phyloP scores from a whole-genome alignment of 2,797 vertebrate species.

The Xerus rutilus region DNA sequence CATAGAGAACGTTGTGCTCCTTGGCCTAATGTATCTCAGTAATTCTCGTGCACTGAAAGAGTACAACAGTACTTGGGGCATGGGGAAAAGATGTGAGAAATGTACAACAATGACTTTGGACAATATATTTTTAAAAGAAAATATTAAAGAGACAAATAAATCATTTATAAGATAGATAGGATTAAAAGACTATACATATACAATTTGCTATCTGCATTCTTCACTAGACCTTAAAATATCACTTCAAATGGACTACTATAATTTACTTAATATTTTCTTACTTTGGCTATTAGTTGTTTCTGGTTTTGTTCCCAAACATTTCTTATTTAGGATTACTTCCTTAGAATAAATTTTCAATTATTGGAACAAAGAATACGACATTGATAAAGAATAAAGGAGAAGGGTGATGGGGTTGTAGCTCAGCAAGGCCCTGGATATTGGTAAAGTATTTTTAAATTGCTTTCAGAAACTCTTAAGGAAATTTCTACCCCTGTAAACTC shows the following conservation, averaged over 20 bases:
- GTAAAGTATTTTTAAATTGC: slow-evolving; percentile 25
- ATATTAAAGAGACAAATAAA: background rate
- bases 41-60: background rate
- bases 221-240: background rate
- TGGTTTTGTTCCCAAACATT: slow-evolving; percentile 1
- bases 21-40: too few relatives aligned
- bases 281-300: background rate
- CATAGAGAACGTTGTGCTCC: background rate
- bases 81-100: background rate
- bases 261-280: slow-evolving; percentile 50
- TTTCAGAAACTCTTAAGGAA: background rate
- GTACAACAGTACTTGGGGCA: too few relatives aligned
- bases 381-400: background rate
- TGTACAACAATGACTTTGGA: background rate
- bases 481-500: background rate
- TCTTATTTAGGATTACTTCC: background rate
- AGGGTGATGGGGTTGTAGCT: background rate
- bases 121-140: background rate
- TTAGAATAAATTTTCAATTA: slow-evolving; percentile 3
- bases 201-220: slow-evolving; percentile 1
- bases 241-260: background rate
- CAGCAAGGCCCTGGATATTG: background rate
- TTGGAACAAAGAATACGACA: background rate
- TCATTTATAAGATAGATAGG: background rate
- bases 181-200: background rate